A percentile compares a stretch with the other conserved stretches of the same genome.
These are phyloP conservation scores for Saxidomus purpurata DNA, from an alignment of 1,140 invertebrate genomes.

Conservation along the genomic window DNA sequence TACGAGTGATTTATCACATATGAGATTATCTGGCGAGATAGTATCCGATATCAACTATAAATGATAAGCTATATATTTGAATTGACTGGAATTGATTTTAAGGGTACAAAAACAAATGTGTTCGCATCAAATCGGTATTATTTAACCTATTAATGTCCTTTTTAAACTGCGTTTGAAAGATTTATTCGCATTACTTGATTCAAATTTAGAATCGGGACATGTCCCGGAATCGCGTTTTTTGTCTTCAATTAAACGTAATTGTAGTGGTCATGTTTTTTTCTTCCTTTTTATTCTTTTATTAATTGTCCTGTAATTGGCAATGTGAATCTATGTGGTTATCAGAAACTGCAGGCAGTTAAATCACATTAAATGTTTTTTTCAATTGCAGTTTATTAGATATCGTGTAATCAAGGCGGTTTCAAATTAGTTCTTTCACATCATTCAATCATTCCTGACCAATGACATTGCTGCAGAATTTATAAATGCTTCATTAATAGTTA, in stretches of 20 bases:
- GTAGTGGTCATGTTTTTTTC: background rate
- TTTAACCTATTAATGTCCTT: slow-evolving; percentile 25
- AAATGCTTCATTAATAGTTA: no score
- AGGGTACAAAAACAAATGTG: slow-evolving; percentile 24
- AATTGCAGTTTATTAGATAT: background rate
- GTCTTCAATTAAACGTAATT: slow-evolving; percentile 2
- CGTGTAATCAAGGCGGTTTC: background rate
- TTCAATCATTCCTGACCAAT: no score
- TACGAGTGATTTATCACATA: slow-evolving; percentile 22
- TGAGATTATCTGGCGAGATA: slow-evolving; percentile 15
- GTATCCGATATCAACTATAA: slow-evolving; percentile 52
- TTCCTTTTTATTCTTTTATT: slow-evolving; percentile 10
- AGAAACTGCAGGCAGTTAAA: background rate
- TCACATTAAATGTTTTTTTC: background rate
- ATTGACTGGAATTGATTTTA: slow-evolving; percentile 46
- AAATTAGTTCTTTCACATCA: no score
- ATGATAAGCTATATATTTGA: slow-evolving; percentile 43
- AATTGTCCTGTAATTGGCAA: slow-evolving; percentile 3
- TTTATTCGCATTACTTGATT: slow-evolving; percentile 41
- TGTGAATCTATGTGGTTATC: background rate
- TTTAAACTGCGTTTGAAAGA: slow-evolving; percentile 2
- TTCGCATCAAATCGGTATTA: slow-evolving; percentile 1
- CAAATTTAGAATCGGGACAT: background rate
- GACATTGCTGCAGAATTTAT: no score
- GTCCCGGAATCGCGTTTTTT: background rate